Evolutionary conservation across 2,888 invertebrate species (phyloP).

Genomic region (Neoaliturus tenellus): DNA sequence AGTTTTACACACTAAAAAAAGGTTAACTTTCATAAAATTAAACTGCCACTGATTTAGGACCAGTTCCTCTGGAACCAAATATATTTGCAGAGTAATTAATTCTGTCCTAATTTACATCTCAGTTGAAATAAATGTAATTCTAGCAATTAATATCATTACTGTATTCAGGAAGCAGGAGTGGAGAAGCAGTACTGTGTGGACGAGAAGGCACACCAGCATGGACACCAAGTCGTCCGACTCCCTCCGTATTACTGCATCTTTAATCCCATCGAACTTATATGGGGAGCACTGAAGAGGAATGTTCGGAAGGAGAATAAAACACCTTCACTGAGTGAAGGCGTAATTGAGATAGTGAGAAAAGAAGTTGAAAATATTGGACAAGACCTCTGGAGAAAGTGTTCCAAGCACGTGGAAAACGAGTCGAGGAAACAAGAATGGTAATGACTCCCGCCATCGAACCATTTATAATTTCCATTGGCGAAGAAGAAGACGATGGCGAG

Average conservation of each 20-base stretch:
- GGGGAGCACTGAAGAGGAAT: background rate
- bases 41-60: too few species aligned
- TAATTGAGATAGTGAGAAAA: background rate
- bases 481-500: constrained; percentile 9
- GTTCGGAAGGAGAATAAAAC: constrained; percentile 12
- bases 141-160: too few species aligned
- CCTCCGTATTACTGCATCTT: background rate
- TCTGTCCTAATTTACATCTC: too few species aligned
- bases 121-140: too few species aligned
- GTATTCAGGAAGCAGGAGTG: background rate
- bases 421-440: background rate
- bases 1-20: too few species aligned
- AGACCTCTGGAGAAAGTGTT: constrained; percentile 16
- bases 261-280: background rate
- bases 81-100: too few species aligned
- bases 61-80: too few species aligned
- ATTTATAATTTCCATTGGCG: background rate
- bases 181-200: background rate
- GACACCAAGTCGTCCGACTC: background rate
- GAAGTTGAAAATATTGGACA: constrained; percentile 25
- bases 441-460: constrained; percentile 26
- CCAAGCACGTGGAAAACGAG: background rate
- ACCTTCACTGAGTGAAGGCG: background rate
- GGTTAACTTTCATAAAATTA: too few species aligned
- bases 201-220: background rate